Evolutionary conservation across 2,888 invertebrate genomes (phyloP).

Genomic region (Apodemia zela): DNA sequence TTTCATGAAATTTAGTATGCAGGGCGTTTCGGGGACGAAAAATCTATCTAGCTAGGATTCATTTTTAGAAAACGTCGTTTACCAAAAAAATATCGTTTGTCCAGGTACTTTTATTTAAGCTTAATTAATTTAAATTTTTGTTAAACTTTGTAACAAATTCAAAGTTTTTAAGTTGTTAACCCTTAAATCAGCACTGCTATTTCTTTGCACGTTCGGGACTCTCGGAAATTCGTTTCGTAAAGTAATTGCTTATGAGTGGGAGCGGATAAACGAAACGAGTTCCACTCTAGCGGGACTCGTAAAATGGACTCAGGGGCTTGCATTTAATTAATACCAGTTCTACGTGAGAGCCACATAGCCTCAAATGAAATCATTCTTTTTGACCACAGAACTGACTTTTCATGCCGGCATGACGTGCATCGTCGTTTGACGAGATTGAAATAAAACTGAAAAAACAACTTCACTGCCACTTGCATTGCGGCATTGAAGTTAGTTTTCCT

Average conservation of each 20-base stretch:
- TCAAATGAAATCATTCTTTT: constrained; percentile 66
- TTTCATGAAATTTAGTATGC: no score
- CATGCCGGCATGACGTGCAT: constrained; percentile 36
- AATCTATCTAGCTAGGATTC: no score
- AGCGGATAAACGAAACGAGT: constrained; percentile 75
- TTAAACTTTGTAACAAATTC: background rate
- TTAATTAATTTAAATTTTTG: no score
- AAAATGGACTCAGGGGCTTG: constrained; percentile 75
- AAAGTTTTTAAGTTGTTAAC: constrained; percentile 36
- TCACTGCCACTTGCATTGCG: constrained; percentile 20
- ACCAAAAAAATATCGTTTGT: no score
- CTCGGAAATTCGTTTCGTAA: constrained; percentile 67
- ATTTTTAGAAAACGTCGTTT: no score
- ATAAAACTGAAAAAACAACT: constrained; percentile 16
- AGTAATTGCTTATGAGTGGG: constrained; percentile 78
- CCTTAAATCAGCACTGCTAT: constrained; percentile 63
- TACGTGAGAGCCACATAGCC: constrained; percentile 65
- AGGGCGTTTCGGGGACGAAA: no score
- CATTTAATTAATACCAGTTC: constrained; percentile 71
- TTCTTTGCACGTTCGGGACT: constrained; percentile 66
- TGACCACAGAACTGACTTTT: constrained; percentile 58
- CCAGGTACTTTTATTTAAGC: no score
- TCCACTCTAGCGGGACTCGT: constrained; percentile 65
- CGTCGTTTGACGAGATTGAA: constrained; percentile 22
- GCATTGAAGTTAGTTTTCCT: background rate